Conservation (phyloP, 2,888 invertebrate species). For the Baronia brevicornis region DNA sequence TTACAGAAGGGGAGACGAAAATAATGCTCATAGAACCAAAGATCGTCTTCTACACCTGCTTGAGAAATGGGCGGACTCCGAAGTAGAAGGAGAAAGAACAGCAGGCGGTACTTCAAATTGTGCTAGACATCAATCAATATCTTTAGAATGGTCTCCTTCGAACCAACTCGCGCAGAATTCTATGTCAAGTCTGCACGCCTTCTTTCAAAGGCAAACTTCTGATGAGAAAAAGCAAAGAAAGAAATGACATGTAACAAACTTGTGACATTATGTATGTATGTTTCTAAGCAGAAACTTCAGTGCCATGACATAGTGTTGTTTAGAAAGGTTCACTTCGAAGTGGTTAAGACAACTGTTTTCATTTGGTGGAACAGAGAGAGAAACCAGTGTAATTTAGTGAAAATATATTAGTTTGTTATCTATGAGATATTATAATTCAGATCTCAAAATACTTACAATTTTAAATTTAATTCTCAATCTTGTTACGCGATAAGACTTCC, state of each 20-base stretch:
- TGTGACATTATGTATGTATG: slow-evolving; percentile 14
- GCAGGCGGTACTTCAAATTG: slow-evolving; percentile 69
- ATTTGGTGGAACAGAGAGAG: slow-evolving; percentile 1
- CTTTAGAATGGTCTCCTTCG: slow-evolving; percentile 83
- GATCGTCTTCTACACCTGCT: slow-evolving; percentile 83
- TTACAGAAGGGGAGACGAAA: slow-evolving; percentile 68
- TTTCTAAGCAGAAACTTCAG: slow-evolving; percentile 34
- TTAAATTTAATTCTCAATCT: slow-evolving; percentile 10
- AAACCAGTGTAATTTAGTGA: slow-evolving; percentile 2
- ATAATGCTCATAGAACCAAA: slow-evolving; percentile 82
- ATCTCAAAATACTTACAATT: slow-evolving; percentile 8
- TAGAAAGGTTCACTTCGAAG: slow-evolving; percentile 25
- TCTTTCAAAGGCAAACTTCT: slow-evolving; percentile 81
- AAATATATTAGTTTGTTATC: no score
- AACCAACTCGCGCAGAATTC: slow-evolving; percentile 84
- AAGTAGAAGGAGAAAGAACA: slow-evolving; percentile 61
- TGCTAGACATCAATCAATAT: slow-evolving; percentile 81
- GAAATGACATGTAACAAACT: slow-evolving; percentile 37
- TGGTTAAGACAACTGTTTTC: slow-evolving; percentile 13
- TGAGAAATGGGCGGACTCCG: slow-evolving; percentile 84
- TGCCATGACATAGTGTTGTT: slow-evolving; percentile 54
- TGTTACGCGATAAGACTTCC: slow-evolving; percentile 3
- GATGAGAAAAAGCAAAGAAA: slow-evolving; percentile 62
- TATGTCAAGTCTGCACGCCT: slow-evolving; percentile 87
- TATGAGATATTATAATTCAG: no score